A percentile compares a stretch with the other conserved stretches of the same genome.
Evolutionary conservation across 1,140 invertebrate genomes (phyloP).

Genomic region (Plectrocnemia conspersa): DNA sequence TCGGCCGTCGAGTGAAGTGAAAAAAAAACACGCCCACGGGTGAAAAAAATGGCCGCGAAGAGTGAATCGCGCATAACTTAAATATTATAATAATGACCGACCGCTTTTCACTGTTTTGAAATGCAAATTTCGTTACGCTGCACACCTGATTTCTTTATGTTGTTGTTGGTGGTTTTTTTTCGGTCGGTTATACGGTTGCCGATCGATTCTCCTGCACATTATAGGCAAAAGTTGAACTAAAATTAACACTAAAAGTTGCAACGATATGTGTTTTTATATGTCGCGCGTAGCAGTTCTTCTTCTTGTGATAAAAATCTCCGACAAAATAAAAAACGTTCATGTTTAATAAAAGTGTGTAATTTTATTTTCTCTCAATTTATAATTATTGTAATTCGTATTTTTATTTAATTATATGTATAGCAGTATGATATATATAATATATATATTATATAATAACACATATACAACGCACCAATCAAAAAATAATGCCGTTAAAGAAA

Average conservation of each 20-base stretch:
- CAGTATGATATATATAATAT: slow-evolving; percentile 33
- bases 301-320: no score
- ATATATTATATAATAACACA: slow-evolving; percentile 35
- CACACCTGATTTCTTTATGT: slow-evolving; percentile 9
- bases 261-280: no score
- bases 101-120: slow-evolving; percentile 33
- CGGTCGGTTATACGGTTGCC: no score
- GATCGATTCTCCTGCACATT: no score
- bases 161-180: background rate
- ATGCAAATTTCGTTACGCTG: slow-evolving; percentile 30
- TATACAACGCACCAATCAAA: slow-evolving; percentile 37
- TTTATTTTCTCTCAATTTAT: slow-evolving; percentile 34
- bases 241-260: no score
- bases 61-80: slow-evolving; percentile 29
- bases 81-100: slow-evolving; percentile 28
- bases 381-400: slow-evolving; percentile 37
- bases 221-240: no score
- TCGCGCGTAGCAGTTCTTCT: no score
- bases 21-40: slow-evolving; percentile 13
- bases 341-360: slow-evolving; percentile 36
- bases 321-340: slow-evolving; percentile 33
- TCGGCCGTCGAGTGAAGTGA: slow-evolving; percentile 13
- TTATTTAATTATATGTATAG: slow-evolving; percentile 37
- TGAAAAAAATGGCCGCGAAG: slow-evolving; percentile 13
- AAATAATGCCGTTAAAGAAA: slow-evolving; percentile 34